Base-by-base conservation (phyloP, 2,113 vertebrate genomes). In the Platycercus adscitus region DNA sequence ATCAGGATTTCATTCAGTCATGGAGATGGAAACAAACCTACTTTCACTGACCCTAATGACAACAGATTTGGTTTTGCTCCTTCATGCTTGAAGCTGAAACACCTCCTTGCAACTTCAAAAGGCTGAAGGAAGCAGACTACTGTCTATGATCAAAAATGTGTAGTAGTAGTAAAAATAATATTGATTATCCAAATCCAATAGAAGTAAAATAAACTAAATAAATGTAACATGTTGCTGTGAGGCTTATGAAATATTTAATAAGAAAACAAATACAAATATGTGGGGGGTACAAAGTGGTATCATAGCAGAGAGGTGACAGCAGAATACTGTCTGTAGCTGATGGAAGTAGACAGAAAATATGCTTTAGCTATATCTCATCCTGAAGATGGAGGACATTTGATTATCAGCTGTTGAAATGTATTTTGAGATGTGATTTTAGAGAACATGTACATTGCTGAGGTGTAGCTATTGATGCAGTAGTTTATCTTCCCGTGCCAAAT, bases 41-140 rank as follows among this genome's bases (percentile, higher is more conserved):
- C 14, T 89, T 93, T 88, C 72, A 61, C 39, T 86, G 65, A 88
- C 72, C 39, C 86, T 52, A 83, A 20, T 64, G 56, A 86, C 21
- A 76, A 49, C 89, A 76, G 77, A 80, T 91, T 75, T 88, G 55
- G 0, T 58, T 92, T 89, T 79, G 61, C 16, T 90, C 28, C 83
- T 93, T 90, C 33, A 17, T 77, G 79, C 68, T 60, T 91, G 87
- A 92, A 96, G 73, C 95, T 93, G n/a, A 92, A 91, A 94, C 13
- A 26, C 26, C 84, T 90, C 43, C 28, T 88, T 47, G 68, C 31
- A 88, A 84, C 33, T 92, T 81, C 46, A 72, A 84, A 89, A 92
- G 69, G 47, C 43, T 35, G 31, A 86, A 87, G 49, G 61, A 92
- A 91, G 52, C 29, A 70, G 47, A 88, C 78, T 49, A n/a, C 4